Conservation (phyloP, 2,113 vertebrate species). For the Nyctibius bracteatus region DNA sequence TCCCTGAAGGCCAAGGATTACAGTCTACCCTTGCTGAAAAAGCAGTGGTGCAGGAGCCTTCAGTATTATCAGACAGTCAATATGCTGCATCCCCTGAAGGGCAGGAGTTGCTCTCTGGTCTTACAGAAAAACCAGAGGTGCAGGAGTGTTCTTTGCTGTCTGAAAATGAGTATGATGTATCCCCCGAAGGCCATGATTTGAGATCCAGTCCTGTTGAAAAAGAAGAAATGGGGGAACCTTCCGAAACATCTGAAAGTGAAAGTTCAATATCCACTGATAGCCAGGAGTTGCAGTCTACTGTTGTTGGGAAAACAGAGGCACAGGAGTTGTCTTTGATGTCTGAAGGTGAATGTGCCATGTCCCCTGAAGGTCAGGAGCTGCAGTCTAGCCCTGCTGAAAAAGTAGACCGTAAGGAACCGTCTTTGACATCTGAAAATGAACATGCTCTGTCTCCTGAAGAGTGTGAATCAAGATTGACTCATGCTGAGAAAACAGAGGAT, state of each 20-base stretch:
- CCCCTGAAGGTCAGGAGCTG: conserved; percentile 64
- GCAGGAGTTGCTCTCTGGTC: background rate
- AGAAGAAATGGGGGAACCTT: conserved; percentile 44
- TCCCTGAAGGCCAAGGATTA: background rate
- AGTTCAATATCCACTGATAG: conserved; percentile 73
- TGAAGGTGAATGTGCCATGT: conserved; percentile 71
- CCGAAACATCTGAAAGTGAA: conserved; percentile 72
- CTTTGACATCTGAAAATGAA: conserved; percentile 61
- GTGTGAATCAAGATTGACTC: conserved; percentile 72
- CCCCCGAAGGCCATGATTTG: background rate
- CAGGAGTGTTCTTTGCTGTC: conserved; percentile 59
- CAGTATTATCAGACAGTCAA: conserved; percentile 38
- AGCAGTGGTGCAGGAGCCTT: background rate
- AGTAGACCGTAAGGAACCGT: conserved; percentile 21
- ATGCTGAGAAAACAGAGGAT: conserved; percentile 67
- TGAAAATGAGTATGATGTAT: conserved; percentile 26
- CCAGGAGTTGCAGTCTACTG: conserved; percentile 81
- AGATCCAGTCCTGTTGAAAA: conserved; percentile 7
- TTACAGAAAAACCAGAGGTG: background rate
- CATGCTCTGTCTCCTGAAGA: conserved; percentile 60
- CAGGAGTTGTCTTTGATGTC: conserved; percentile 74
- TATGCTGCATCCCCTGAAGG: conserved; percentile 34
- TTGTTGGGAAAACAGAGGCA: conserved; percentile 64
- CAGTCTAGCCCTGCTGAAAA: conserved; percentile 35
- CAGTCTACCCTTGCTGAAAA: background rate